Evolutionary conservation across 1,140 invertebrate genomes (phyloP), one percentile per base, ranked within the genome.

Genomic region (Lordiphosa mommai): DNA sequence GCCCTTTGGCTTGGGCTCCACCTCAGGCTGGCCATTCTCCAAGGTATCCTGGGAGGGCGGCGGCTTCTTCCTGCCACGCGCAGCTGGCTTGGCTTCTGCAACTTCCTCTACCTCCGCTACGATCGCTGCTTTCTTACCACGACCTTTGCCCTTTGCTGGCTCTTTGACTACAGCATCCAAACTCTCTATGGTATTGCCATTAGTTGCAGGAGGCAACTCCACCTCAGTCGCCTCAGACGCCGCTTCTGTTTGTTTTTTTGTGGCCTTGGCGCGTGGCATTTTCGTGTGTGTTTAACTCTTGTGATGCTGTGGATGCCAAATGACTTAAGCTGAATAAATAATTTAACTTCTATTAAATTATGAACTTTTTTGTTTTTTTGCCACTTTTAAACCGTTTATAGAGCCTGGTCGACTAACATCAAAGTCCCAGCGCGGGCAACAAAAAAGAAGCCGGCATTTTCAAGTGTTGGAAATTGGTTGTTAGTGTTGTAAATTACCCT

Each of bases 221-320:
- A 29, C 9, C 13, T 8, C 40, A 20, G 40, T n/a, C 40, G 5
- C 13, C 23, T 43, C 20, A 43, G 40, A 27, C 40, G 13, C 17
- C 17, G 38, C 12, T 27, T 51, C 46, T 12, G 17, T 33, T 67
- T 47, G 51, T 40, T 84, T 82, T 47, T 61, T 72, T 33, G 38
- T 32, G 10, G 48, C 10, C 59, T 80, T 80, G 16, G 29, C 55
- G 13, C 76, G 76, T 10, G 71, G 76, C 76, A 80, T 80, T 27
- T 27, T 61, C 10, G 2, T 29, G 8, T 63, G 1, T 14, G 6
- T 16, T 6, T 16, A 14, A 2, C 5, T 38, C 8, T n/a, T 7
- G 23, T 7, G 5, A 27, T 27, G 23, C 4, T 27, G 5, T 27
- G 5, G 23, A 7, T 7, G 23, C 6, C 7, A 6, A 6, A 7